Evolutionary conservation across 2,113 vertebrate species (phyloP), one percentile per base, ranked within the genome.

Genomic region (Oreochromis spilurus): DNA sequence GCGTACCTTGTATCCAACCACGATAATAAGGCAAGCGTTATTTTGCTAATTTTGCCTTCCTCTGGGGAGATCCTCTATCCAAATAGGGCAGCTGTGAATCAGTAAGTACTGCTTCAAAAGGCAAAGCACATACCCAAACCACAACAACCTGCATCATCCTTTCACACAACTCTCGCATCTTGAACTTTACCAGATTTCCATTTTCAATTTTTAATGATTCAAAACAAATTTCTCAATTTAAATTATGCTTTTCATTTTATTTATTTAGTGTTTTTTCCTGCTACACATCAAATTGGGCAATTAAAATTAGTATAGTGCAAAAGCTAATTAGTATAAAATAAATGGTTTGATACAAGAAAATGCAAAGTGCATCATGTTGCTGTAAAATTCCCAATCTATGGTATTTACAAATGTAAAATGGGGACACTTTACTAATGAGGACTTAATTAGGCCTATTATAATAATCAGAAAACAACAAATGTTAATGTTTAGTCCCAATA

Each of bases 21-120:
- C 5, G 34, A 86, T 86, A 90, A 87, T 84, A 87, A 92, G 80
- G 84, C 21, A 2, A 84, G 53, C 3, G 34, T 82, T 79, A 87
- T 84, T 92, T 88, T 84, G 70, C 88, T 89, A 85, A 90, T 92
- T 94, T 88, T 17, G 31, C 79, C 54, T 55, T 85, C 34, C 88
- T 93, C 90, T 2, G 3, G 77, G 67, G 87, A 87, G 65, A 72
- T 58, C 79, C 38, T 81, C 60, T 54, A 82, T 92, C 82, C 88
- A 92, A 92, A 94, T 81, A 82, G 84, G 84, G 62, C 88, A 86
- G 79, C 85, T 77, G 70, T 72, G 65, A 89, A 81, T 89, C 60
- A 82, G 86, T 70, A 88, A 90, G 84, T 65, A 85, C 50, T 58
- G 29, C 16, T 36, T 92, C 24, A 65, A 83, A 88, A 84, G 45